These are phyloP conservation scores for Panthera tigris DNA, from an alignment of 2,113 vertebrate species.

Conservation along the genomic window DNA sequence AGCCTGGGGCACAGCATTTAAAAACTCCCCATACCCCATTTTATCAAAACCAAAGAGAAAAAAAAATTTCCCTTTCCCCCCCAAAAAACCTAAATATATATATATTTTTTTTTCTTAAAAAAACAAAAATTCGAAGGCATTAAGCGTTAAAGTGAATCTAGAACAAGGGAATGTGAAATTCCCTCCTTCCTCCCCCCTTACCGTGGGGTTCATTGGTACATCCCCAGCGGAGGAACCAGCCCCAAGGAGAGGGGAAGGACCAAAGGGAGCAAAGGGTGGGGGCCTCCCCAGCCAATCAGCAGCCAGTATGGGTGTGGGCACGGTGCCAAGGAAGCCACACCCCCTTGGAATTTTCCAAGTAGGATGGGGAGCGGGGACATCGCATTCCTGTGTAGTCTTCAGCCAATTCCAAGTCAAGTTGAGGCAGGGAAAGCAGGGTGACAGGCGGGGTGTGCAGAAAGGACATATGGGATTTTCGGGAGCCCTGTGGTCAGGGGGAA, in stretches of 20 bases:
- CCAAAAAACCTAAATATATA: conserved; percentile 74
- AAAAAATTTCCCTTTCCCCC: conserved; percentile 57
- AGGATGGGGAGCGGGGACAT: background rate
- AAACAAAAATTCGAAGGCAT: conserved; percentile 76
- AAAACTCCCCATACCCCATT: conserved; percentile 73
- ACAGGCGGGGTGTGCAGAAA: conserved; percentile 46
- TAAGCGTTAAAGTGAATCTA: conserved; percentile 80
- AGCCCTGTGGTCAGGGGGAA: conserved; percentile 85
- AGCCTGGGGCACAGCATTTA: conserved; percentile 63
- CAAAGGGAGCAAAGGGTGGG: conserved; percentile 57
- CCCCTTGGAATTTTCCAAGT: conserved; percentile 63
- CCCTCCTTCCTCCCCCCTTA: conserved; percentile 58
- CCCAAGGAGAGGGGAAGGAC: conserved; percentile 67
- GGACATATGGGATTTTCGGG: background rate
- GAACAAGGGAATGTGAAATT: conserved; percentile 69
- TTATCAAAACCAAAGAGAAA: conserved; percentile 79
- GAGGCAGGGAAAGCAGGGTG: conserved; percentile 68
- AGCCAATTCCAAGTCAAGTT: conserved; percentile 63
- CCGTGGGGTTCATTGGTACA: conserved; percentile 65
- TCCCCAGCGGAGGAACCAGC: conserved; percentile 75
- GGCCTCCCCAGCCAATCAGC: conserved; percentile 75
- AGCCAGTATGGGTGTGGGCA: conserved; percentile 60
- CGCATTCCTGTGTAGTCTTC: conserved; percentile 63
- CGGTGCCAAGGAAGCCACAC: conserved; percentile 49
- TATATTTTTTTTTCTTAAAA: conserved; percentile 69